phyloP scores from a whole-genome alignment of 1,140 invertebrate genomes.

The Nasonia longicornis region DNA sequence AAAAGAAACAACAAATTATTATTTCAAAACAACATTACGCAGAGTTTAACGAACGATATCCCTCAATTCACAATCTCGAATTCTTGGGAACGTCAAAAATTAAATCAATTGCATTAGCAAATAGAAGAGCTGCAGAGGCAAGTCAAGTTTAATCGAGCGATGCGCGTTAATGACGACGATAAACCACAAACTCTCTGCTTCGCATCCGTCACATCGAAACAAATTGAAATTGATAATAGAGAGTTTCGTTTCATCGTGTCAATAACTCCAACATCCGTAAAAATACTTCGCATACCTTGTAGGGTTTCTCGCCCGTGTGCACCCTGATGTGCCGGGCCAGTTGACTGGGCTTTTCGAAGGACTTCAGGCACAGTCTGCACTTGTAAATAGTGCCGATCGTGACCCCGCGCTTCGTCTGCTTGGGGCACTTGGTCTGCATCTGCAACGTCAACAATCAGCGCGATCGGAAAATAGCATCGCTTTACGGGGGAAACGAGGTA shows the following conservation, averaged over 20 bases:
- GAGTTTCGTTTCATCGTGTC: no score
- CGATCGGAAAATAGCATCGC: conserved; percentile 6
- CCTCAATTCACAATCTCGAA: no score
- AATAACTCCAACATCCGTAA: no score
- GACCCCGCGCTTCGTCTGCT: conserved; percentile 59
- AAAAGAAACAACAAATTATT: no score
- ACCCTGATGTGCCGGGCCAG: conserved; percentile 73
- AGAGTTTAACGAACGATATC: no score
- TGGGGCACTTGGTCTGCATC: conserved; percentile 59
- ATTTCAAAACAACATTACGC: no score
- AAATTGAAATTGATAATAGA: background rate
- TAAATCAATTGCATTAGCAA: no score
- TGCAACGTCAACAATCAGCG: conserved; percentile 7
- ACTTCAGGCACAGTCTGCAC: conserved; percentile 71
- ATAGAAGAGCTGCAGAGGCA: no score
- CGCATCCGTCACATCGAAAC: background rate
- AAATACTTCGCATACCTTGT: conserved; percentile 63
- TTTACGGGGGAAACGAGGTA: conserved; percentile 7
- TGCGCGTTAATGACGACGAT: background rate
- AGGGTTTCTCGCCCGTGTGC: conserved; percentile 77
- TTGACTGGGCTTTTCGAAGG: conserved; percentile 73
- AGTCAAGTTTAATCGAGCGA: background rate
- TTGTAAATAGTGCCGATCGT: conserved; percentile 63
- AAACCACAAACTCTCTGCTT: background rate
- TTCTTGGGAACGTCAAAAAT: no score